Evolutionary conservation across 2,797 vertebrate genomes (phyloP).

Genomic region (Meriones psammophilus): DNA sequence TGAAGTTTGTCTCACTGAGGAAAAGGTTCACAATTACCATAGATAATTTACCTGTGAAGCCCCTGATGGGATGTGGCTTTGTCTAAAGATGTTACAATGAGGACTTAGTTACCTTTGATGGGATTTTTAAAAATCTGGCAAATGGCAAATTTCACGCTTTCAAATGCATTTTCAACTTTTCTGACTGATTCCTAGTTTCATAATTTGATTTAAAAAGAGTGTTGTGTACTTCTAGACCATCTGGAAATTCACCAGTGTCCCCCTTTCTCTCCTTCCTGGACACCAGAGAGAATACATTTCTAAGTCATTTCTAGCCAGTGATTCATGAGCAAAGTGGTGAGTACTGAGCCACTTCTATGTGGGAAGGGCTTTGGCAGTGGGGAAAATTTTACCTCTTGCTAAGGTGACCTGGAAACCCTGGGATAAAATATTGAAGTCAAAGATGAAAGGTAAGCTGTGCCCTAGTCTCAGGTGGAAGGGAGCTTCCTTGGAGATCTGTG

Average conservation of each 20-base stretch:
- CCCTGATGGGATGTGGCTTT: constrained; percentile 34
- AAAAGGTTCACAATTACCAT: constrained; percentile 61
- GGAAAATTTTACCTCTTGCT: neutral
- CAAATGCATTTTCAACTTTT: constrained; percentile 19
- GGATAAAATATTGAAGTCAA: neutral
- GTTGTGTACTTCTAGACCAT: neutral
- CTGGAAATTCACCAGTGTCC: neutral
- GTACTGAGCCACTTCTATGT: neutral
- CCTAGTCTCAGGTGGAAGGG: neutral
- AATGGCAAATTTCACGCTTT: constrained; percentile 14
- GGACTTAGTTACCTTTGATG: neutral
- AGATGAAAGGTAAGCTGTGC: neutral
- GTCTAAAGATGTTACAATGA: constrained; percentile 27
- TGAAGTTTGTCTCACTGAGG: constrained; percentile 39
- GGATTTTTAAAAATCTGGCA: neutral
- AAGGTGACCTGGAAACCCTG: neutral
- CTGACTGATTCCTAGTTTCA: neutral
- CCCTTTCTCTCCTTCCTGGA: neutral
- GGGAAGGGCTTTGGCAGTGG: neutral
- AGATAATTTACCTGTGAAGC: constrained; percentile 57
- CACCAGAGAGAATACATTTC: neutral
- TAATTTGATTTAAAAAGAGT: neutral
- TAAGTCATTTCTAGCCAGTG: neutral
- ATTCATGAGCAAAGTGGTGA: neutral
- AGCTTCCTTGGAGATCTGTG: neutral